Evolutionary conservation across 2,113 vertebrate species (phyloP), one percentile per base, ranked within the genome.

Genomic region (Nerophis ophidion): DNA sequence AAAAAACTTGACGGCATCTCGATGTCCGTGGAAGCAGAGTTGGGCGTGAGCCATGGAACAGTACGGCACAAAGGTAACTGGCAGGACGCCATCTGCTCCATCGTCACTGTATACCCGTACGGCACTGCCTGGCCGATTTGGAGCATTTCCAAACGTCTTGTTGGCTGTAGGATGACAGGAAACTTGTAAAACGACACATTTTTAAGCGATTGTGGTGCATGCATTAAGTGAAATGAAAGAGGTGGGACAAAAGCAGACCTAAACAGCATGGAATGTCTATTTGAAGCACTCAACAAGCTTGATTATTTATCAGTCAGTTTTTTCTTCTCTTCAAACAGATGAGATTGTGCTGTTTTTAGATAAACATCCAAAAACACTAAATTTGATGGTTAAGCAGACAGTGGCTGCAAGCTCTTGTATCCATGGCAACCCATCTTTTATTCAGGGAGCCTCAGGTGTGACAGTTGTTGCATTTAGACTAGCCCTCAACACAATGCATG

Each of bases 41-140:
- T 99, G 97, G 48, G 97, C 97, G 56, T 99, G 96, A 11, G 96
- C 95, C 97, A 99, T 99, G 79, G 96, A 99, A 86, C 97, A 98
- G 87, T 97, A 99, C 0, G 97, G 97, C 70, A 99, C 97, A 70
- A 91, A 95, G 74, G 91, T 93, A 72, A 92, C 91, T 4, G 81
- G 48, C 51, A 85, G 66, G 0, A 85, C 84, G 49, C 88, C 87
- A 76, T 96, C 96, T 0, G 84, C 82, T 68, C 70, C 79, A 57
- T 96, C 95, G 0, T 97, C 93, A 0, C 92, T 87, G 0, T 95
- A 98, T 56, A 99, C 94, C 0, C 96, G 94, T 26, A 98, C 94
- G 56, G 97, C 83, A 0, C 92, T 89, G 0, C 95, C 93, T 0
- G 95, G 91, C 4, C 93, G 93, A 1, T 67, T 93, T 90, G 57